A percentile compares a stretch with the other conserved stretches of the same genome.
Evolutionary conservation across 1,140 invertebrate genomes (phyloP).

Genomic region (Microplitis demolitor): DNA sequence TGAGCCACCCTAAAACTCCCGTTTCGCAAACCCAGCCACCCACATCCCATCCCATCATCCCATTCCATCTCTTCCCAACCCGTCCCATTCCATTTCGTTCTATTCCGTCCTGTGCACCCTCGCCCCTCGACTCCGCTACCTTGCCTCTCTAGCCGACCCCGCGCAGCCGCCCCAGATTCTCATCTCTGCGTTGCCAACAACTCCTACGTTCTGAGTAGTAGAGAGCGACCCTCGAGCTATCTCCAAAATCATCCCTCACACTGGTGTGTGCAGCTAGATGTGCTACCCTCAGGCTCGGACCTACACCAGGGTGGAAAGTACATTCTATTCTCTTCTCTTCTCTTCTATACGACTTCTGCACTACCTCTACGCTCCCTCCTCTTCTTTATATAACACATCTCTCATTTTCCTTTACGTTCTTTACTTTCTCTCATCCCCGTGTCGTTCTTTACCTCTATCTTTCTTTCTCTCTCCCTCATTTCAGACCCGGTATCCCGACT

Average conservation of each 20-base stretch:
- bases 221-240: conserved; percentile 59
- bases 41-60: conserved; percentile 45
- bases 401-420: too few species aligned
- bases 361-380: neutral
- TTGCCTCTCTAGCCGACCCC: conserved; percentile 11
- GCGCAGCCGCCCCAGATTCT: conserved; percentile 28
- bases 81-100: conserved; percentile 26
- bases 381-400: too few species aligned
- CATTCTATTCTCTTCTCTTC: conserved; percentile 7
- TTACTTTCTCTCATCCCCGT: too few species aligned
- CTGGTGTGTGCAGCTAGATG: conserved; percentile 42
- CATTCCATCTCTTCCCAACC: conserved; percentile 27
- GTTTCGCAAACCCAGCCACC: conserved; percentile 37
- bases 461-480: conserved; percentile 5
- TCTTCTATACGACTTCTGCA: too few species aligned
- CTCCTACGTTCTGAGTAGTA: conserved; percentile 38
- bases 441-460: neutral
- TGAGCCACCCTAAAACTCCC: too few species aligned
- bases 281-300: conserved; percentile 54
- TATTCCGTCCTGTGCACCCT: conserved; percentile 18
- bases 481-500: neutral
- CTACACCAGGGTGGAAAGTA: conserved; percentile 10
- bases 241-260: conserved; percentile 63
- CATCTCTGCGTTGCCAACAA: conserved; percentile 41
- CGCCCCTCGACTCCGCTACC: conserved; percentile 15